These are phyloP conservation scores for Zeugodacus cucurbitae DNA, from an alignment of 1,140 invertebrate genomes.

Conservation along the genomic window DNA sequence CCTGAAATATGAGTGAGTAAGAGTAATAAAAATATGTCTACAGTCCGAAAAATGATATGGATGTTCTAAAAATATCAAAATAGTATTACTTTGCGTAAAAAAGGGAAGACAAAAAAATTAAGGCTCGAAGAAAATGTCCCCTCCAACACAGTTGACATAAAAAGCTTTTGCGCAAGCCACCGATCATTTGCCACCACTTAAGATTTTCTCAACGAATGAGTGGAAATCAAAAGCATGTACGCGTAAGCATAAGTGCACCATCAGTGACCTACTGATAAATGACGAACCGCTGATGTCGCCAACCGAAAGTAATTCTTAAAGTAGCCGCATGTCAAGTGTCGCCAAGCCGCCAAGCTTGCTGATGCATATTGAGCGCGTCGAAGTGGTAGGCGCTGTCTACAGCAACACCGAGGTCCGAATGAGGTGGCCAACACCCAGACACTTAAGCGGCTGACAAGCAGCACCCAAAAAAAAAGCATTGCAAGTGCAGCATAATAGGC, in stretches of 20 bases:
- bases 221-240: not conserved
- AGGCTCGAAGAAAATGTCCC: no score
- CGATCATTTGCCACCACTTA: no score
- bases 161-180: no score
- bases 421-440: not conserved
- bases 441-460: not conserved
- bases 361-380: not conserved
- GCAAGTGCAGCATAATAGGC: not conserved
- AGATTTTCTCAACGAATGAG: no score
- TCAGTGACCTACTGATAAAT: not conserved
- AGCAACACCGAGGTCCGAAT: not conserved
- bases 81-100: no score
- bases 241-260: not conserved
- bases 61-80: no score
- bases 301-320: not conserved
- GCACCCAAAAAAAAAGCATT: not conserved
- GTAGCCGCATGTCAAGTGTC: conserved; percentile 24
- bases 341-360: not conserved
- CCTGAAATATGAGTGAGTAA: no score
- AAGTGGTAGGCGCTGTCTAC: not conserved
- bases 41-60: no score
- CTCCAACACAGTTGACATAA: no score
- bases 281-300: not conserved
- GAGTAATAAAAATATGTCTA: no score
- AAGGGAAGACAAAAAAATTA: no score